Conservation (phyloP, 30 jellyfish, hydroid and myxozoan species). For the Nemopilema nomurai region DNA sequence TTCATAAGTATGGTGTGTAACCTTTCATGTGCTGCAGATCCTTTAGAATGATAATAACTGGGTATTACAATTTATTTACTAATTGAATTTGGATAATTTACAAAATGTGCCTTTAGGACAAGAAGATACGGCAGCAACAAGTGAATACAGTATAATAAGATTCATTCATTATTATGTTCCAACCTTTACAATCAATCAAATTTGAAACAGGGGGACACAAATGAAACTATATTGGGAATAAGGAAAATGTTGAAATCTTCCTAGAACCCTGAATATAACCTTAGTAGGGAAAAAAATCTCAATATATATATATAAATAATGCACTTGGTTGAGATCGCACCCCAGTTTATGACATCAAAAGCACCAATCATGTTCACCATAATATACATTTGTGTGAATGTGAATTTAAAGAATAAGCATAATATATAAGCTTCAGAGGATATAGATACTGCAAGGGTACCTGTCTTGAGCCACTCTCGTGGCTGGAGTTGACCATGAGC, state of each 20-base stretch:
- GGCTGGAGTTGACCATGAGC: not conserved
- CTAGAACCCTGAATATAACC: not conserved
- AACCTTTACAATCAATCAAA: not conserved
- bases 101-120: not conserved
- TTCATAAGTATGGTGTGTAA: constrained; percentile 1
- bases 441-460: not conserved
- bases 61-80: not conserved
- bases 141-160: not conserved
- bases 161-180: not conserved
- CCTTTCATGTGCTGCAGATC: constrained; percentile 13
- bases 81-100: not conserved
- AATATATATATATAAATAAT: no score
- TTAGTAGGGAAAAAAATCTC: not conserved
- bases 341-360: not conserved
- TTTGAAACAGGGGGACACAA: not conserved
- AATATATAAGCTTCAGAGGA: not conserved
- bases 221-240: not conserved
- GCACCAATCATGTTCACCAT: not conserved
- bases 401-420: not conserved
- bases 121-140: not conserved
- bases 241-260: not conserved
- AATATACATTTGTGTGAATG: not conserved
- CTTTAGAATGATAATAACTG: not conserved
- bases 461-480: constrained; percentile 7
- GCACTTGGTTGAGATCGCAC: not conserved